These are phyloP conservation scores for Hemitrygon akajei DNA, from an alignment of 2,797 vertebrate species.

Conservation along the genomic window DNA sequence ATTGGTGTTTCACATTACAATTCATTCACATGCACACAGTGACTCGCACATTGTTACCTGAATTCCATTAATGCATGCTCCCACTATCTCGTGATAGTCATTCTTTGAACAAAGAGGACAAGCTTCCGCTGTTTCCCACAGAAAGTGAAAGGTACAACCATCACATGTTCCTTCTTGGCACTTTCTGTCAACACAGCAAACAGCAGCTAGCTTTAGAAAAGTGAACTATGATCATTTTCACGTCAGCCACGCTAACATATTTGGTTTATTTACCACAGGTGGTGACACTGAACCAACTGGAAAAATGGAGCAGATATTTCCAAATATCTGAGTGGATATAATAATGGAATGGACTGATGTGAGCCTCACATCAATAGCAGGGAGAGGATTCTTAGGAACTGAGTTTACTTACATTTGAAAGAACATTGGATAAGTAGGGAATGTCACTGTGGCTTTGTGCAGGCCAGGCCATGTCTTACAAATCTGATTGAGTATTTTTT, in stretches of 20 bases:
- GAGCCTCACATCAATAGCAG: too few relatives aligned
- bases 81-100: conserved; percentile 77
- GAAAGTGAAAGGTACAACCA: conserved; percentile 85
- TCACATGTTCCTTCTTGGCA: conserved; percentile 90
- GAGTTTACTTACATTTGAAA: too few relatives aligned
- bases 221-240: not conserved
- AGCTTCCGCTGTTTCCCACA: conserved; percentile 75
- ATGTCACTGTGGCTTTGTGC: too few relatives aligned
- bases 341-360: too few relatives aligned
- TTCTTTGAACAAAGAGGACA: conserved; percentile 79
- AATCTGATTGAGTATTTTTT: too few relatives aligned
- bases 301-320: not conserved
- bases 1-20: not conserved
- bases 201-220: not conserved
- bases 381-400: too few relatives aligned
- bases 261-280: not conserved
- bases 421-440: too few relatives aligned
- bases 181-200: conserved; percentile 54
- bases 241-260: not conserved
- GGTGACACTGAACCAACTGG: not conserved
- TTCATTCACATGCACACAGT: not conserved
- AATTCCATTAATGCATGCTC: conserved; percentile 76
- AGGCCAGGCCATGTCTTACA: too few relatives aligned
- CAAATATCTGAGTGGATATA: not conserved
- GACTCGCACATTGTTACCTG: conserved; percentile 65